These are phyloP conservation scores for Trematocara marginatum DNA, from an alignment of 2,113 vertebrate genomes.

Conservation along the genomic window DNA sequence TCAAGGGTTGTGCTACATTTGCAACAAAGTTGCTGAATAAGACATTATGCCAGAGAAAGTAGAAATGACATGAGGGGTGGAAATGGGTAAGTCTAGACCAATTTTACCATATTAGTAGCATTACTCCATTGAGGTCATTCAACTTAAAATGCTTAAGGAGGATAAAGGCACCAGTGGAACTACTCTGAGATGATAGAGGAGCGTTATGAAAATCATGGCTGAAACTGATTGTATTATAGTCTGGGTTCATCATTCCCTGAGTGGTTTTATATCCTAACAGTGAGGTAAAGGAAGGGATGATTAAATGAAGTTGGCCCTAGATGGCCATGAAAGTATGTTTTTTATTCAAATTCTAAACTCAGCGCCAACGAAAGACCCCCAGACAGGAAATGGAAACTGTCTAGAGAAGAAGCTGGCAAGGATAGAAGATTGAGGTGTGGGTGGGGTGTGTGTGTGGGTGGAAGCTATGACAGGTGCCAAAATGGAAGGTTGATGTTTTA, in stretches of 20 bases:
- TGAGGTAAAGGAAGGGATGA: conserved; percentile 1
- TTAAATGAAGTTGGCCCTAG: conserved; percentile 16
- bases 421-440: background rate
- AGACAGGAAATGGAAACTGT: conserved; percentile 30
- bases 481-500: background rate
- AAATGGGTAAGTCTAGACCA: background rate
- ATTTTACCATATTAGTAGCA: background rate
- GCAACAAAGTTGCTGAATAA: background rate
- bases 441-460: background rate
- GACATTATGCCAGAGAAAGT: background rate
- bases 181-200: background rate
- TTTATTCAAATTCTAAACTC: conserved; percentile 29
- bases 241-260: background rate
- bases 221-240: conserved; percentile 1
- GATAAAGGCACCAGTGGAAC: background rate
- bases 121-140: conserved; percentile 2
- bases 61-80: background rate
- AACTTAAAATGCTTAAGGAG: background rate
- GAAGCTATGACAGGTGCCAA: background rate
- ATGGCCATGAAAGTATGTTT: conserved; percentile 27
- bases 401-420: background rate
- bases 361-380: background rate
- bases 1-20: background rate
- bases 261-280: conserved; percentile 8
- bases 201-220: conserved; percentile 9